Conservation (phyloP, 2,113 vertebrate species). For the Sakesphorus luctuosus region DNA sequence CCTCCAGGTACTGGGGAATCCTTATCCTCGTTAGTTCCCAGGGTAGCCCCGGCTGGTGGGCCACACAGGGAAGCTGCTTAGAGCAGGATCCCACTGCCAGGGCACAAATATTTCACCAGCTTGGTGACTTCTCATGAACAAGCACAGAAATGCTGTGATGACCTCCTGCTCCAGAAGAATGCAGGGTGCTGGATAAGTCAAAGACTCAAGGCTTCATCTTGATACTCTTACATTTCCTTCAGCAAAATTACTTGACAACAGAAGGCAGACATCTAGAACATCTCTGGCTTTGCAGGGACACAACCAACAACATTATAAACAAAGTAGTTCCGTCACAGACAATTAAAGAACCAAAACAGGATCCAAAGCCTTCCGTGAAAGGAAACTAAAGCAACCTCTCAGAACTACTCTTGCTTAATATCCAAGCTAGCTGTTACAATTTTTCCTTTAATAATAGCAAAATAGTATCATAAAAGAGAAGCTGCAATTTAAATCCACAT, state of each 20-base stretch:
- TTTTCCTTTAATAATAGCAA: neutral
- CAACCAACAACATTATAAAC: neutral
- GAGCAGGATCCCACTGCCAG: neutral
- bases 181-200: neutral
- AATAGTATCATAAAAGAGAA: neutral
- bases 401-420: neutral
- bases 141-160: neutral
- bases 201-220: neutral
- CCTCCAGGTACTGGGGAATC: neutral
- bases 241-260: neutral
- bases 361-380: neutral
- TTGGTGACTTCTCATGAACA: neutral
- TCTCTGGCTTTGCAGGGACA: neutral
- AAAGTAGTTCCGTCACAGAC: neutral
- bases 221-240: neutral
- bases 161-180: neutral
- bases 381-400: neutral
- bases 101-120: neutral
- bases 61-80: neutral
- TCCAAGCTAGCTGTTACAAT: neutral
- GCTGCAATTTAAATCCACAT: neutral
- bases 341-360: neutral
- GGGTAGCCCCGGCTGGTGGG: neutral
- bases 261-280: neutral
- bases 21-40: neutral